A percentile compares a stretch with the other conserved stretches of the same genome.
Conservation (phyloP, 2,888 invertebrate genomes). For the Phengaris arion region DNA sequence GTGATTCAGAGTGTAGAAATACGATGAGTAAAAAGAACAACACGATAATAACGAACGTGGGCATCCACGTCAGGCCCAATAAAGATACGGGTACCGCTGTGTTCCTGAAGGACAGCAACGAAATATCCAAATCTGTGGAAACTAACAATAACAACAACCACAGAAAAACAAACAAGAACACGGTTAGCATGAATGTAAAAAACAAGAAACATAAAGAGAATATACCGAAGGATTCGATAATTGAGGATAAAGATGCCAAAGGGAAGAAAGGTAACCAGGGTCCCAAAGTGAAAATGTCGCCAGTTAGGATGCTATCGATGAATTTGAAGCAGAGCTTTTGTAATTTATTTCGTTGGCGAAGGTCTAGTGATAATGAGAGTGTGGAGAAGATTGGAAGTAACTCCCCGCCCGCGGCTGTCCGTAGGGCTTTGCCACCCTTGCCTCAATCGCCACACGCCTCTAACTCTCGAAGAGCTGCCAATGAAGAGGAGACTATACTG, state of each 20-base stretch:
- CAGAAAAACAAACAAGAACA: conserved; percentile 74
- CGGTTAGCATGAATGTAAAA: conserved; percentile 81
- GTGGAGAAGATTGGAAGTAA: conserved; percentile 55
- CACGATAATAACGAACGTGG: conserved; percentile 69
- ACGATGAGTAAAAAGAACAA: conserved; percentile 72
- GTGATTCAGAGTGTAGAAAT: conserved; percentile 80
- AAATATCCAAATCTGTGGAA: conserved; percentile 56
- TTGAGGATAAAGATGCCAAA: conserved; percentile 72
- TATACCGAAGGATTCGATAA: conserved; percentile 51
- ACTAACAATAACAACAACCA: conserved; percentile 75
- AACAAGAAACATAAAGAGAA: conserved; percentile 79
- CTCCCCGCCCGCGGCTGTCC: conserved; percentile 64
- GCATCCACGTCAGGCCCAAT: conserved; percentile 56
- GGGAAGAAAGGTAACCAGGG: conserved; percentile 50
- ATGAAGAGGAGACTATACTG: conserved; percentile 79
- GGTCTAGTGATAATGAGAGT: conserved; percentile 49
- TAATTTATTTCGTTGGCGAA: conserved; percentile 87
- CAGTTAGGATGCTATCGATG: conserved; percentile 83
- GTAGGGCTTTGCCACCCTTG: conserved; percentile 70
- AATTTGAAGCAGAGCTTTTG: conserved; percentile 91
- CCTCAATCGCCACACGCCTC: conserved; percentile 52
- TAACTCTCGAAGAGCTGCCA: conserved; percentile 49
- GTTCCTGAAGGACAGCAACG: conserved; percentile 61
- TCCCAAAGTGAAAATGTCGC: conserved; percentile 82
- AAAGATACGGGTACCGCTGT: conserved; percentile 56